These are phyloP conservation scores for Lanius collurio DNA, from an alignment of 2,113 vertebrate species.

Conservation along the genomic window DNA sequence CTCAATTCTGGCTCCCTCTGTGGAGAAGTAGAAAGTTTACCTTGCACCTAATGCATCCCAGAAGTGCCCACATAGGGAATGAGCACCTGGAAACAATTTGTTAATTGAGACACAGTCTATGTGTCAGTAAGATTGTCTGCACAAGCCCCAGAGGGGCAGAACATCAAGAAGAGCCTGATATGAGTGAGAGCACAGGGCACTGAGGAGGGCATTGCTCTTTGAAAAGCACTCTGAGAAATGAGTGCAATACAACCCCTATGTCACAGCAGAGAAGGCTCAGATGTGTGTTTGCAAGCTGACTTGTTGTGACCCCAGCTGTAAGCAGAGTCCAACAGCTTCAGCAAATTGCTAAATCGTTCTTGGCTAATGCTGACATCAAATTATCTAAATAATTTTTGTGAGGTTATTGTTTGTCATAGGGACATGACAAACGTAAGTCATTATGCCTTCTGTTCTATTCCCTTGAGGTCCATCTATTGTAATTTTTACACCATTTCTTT, in stretches of 20 bases:
- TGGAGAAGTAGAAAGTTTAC: background rate
- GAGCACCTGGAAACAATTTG: background rate
- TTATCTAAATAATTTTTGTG: background rate
- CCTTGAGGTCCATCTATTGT: background rate
- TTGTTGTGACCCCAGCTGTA: background rate
- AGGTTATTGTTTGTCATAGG: background rate
- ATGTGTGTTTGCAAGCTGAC: background rate
- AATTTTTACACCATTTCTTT: background rate
- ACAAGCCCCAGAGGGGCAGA: background rate
- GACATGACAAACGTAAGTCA: background rate
- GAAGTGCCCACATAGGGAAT: background rate
- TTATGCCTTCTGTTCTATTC: background rate
- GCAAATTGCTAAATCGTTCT: constrained; percentile 14
- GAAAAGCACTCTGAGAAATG: background rate
- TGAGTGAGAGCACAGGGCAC: background rate
- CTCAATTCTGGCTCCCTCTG: background rate
- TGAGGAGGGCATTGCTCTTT: background rate
- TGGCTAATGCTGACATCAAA: background rate
- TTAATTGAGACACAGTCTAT: background rate
- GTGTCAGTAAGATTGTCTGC: background rate
- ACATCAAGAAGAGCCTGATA: background rate
- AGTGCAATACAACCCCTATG: background rate
- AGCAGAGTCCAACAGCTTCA: background rate
- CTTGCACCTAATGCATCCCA: background rate
- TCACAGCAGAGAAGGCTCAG: background rate